Percentiles rank a stretch among this genome's conserved stretches.
Conservation (phyloP, 2,888 invertebrate species). For the Orthonychiurus folsomi region DNA sequence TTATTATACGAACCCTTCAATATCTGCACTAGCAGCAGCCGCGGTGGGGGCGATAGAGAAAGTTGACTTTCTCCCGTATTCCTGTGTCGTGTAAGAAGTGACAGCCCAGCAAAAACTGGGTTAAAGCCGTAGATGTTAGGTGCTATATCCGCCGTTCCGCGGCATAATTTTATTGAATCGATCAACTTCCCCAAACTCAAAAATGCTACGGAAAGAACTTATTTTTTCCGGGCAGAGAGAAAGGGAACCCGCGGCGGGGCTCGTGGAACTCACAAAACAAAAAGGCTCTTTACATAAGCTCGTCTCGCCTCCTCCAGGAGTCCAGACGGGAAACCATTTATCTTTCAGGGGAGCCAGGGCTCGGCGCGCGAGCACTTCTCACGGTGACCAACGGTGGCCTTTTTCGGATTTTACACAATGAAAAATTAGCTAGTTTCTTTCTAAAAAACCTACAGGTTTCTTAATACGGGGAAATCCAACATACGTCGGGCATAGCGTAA, state of each 20-base stretch:
- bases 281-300: background rate
- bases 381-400: no score
- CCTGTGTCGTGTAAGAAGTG: background rate
- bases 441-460: no score
- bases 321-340: no score
- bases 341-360: no score
- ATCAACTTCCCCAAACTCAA: background rate
- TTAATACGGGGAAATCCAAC: no score
- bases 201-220: background rate
- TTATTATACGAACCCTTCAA: constrained; percentile 1
- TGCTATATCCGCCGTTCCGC: no score
- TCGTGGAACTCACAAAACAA: background rate
- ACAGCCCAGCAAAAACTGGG: background rate
- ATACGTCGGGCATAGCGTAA: no score
- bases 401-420: background rate
- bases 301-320: background rate
- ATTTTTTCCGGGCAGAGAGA: background rate
- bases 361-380: no score
- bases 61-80: background rate
- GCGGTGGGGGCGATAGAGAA: background rate
- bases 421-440: background rate
- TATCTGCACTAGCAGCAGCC: background rate
- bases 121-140: background rate
- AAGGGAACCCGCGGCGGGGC: background rate
- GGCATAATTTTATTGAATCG: background rate